Evolutionary conservation across 2,888 invertebrate species (phyloP).

Genomic region (Phyllotreta cruciferae): DNA sequence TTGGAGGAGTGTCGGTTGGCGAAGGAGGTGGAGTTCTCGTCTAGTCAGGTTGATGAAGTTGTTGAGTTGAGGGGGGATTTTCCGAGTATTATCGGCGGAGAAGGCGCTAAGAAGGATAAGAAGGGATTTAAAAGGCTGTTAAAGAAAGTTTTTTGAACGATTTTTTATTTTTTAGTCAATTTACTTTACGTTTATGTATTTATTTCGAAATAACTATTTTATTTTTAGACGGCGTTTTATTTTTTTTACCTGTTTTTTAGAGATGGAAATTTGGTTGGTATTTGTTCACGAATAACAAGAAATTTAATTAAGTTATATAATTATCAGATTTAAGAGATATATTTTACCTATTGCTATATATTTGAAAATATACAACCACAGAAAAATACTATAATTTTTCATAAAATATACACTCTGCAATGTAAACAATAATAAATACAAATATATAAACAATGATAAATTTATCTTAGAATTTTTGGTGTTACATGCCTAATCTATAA

Average conservation of each 20-base stretch:
- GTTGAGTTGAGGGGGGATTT: slow-evolving; percentile 6
- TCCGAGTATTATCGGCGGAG: slow-evolving; percentile 43
- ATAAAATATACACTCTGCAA: slow-evolving; percentile 4
- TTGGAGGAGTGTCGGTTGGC: slow-evolving; percentile 50
- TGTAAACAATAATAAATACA: slow-evolving; percentile 19
- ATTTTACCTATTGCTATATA: too few relatives aligned
- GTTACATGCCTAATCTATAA: not conserved
- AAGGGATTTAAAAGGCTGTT: slow-evolving; percentile 79
- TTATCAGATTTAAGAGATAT: too few relatives aligned
- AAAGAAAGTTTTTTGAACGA: slow-evolving; percentile 74
- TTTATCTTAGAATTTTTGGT: slow-evolving; percentile 11
- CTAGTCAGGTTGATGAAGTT: slow-evolving; percentile 14
- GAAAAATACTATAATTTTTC: slow-evolving; percentile 17
- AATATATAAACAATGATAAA: slow-evolving; percentile 16
- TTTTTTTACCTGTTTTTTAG: too few relatives aligned
- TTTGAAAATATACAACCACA: slow-evolving; percentile 3
- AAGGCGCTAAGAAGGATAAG: slow-evolving; percentile 63
- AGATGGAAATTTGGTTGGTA: too few relatives aligned
- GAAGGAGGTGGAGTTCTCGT: slow-evolving; percentile 39
- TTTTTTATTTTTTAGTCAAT: slow-evolving; percentile 8
- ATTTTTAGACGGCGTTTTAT: too few relatives aligned
- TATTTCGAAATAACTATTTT: too few relatives aligned
- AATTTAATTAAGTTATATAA: too few relatives aligned
- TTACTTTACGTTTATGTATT: too few relatives aligned
- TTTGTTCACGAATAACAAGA: too few relatives aligned